Base-by-base conservation (phyloP, 2,888 invertebrate species). In the Pammene fasciana region DNA sequence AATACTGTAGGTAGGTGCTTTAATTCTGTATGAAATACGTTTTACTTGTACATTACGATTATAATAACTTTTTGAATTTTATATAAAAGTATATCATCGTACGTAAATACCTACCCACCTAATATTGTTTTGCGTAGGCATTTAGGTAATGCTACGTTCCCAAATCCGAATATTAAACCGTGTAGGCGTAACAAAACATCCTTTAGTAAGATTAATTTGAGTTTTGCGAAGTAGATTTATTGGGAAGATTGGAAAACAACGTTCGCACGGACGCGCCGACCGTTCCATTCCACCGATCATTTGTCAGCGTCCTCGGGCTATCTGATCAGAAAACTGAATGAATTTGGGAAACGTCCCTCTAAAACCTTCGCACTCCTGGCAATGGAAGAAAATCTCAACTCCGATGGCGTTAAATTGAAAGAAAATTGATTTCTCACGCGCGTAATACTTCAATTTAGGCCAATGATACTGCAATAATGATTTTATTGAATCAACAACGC, bases 141-240 rank as follows among this genome's bases (percentile, higher is more conserved):
- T 18, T 41, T 0, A 11, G 0, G 0, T 11, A 41, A 16, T 16
- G 14, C n/a, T 46, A 7, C 11, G 56, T 54, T 26, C 38, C 9
- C 16, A 26, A 46, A 71, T 48, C 34, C 59, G 66, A 71, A 70
- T 72, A 74, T 73, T 68, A 52, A 72, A 73, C 72, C 74, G 65
- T 71, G 57, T 45, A 62, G 74, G 74, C 71, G 79, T 81, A 81
- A 78, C 82, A 73, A 78, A 80, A 79, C 78, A 81, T 79, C 78
- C 78, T 74, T 75, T 76, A 78, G 79, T 75, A 85, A 88, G 87
- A 88, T 88, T 86, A 87, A 87, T 88, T 86, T 83, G 83, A 86
- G 83, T 86, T 88, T 86, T 86, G 85, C 83, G 82, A 86, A 85
- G 84, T 81, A 82, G 86, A 88, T 87, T 85, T 86, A 87, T 87